Conservation (phyloP, 2,888 invertebrate species). For the Aspidapion aeneum region DNA sequence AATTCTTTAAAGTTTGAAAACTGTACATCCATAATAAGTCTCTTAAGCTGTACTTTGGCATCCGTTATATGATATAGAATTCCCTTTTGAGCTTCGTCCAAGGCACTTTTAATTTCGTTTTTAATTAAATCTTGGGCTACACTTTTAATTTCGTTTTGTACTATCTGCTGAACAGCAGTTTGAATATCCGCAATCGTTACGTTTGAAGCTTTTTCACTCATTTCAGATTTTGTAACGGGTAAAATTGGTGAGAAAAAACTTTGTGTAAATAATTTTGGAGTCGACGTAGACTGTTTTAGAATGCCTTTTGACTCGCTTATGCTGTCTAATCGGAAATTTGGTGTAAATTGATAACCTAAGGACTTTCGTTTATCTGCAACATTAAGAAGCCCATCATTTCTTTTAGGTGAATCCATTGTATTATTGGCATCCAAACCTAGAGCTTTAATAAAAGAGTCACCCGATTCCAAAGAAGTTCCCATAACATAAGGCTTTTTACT, state of each 20-base stretch:
- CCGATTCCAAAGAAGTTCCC: slow-evolving; percentile 14
- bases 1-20: slow-evolving; percentile 42
- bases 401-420: slow-evolving; percentile 15
- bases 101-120: slow-evolving; percentile 31
- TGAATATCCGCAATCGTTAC: slow-evolving; percentile 16
- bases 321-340: slow-evolving; percentile 1
- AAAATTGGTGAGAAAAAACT: slow-evolving; percentile 23
- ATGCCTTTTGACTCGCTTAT: slow-evolving; percentile 11
- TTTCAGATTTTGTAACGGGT: not conserved
- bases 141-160: slow-evolving; percentile 26
- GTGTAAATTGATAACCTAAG: slow-evolving; percentile 12
- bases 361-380: slow-evolving; percentile 4
- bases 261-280: slow-evolving; percentile 22
- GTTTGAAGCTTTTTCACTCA: not conserved
- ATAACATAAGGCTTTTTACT: not conserved
- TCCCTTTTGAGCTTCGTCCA: slow-evolving; percentile 31
- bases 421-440: slow-evolving; percentile 33
- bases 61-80: slow-evolving; percentile 34
- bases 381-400: not conserved
- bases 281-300: slow-evolving; percentile 25
- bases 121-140: slow-evolving; percentile 23
- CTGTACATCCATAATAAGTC: slow-evolving; percentile 38
- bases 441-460: slow-evolving; percentile 39
- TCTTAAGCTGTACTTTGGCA: slow-evolving; percentile 32
- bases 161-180: slow-evolving; percentile 20